phyloP scores from a whole-genome alignment of 92 coral and sea anemone species.

The Desmophyllum pertusum region DNA sequence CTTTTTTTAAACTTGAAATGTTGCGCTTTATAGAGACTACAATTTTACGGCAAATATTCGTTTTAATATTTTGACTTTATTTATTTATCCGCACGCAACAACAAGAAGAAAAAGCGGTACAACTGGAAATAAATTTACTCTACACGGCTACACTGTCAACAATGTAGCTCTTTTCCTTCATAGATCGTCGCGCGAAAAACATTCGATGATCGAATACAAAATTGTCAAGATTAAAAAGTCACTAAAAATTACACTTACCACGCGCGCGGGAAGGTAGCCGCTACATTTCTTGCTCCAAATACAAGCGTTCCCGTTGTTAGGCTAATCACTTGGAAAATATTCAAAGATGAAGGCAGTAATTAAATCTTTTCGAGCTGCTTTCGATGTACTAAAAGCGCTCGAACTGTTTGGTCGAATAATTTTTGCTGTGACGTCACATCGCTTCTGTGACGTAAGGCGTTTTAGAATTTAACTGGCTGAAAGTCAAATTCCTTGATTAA shows the following conservation, averaged over 20 bases:
- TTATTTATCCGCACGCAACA: background rate
- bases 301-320: background rate
- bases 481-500: background rate
- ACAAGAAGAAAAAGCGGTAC: background rate
- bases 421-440: constrained; percentile 3
- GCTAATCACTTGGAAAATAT: background rate
- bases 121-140: background rate
- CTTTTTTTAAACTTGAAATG: background rate
- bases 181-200: no score
- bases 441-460: background rate
- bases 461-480: background rate
- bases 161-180: no score
- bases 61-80: background rate
- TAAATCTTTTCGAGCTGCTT: background rate
- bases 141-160: background rate
- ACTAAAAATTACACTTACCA: background rate
- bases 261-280: background rate
- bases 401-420: background rate
- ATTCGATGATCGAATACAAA: no score
- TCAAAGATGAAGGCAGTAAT: background rate
- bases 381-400: background rate
- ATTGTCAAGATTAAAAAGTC: background rate
- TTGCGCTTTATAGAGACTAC: background rate
- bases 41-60: background rate
- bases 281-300: background rate